Evolutionary conservation across 2,113 vertebrate species (phyloP), one percentile per base, ranked within the genome.

Genomic region (Holacanthus passer): DNA sequence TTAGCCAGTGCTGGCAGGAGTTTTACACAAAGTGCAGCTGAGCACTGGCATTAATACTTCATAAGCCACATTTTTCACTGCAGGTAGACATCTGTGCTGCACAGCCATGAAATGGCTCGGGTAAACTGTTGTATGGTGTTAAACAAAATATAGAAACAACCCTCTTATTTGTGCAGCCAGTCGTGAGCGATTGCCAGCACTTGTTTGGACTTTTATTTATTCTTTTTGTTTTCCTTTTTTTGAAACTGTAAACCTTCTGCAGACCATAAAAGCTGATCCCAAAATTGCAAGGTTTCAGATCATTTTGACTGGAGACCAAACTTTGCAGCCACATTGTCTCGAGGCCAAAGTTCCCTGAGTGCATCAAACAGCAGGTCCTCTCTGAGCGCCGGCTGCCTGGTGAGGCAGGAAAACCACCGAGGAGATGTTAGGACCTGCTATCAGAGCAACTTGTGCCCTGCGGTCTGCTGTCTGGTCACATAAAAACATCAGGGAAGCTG

Each of bases 381-480:
- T 60, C 68, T 69, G 19, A 4, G 59, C 12, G 24, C n/a, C 5
- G 20, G 72, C 39, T 67, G 65, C 63, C 39, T 66, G 58, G 35
- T 59, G 60, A 39, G 24, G 59, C 43, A 59, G 67, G 67, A 32
- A 84, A 81, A 76, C 41, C 2, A 76, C 68, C 0, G 37, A 75
- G 64, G 67, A 82, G 75, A 81, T 70, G 84, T 85, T 67, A 59
- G 75, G 66, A 79, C 64, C 67, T 62, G 71, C 73, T 81, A 72
- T 81, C 58, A 67, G 37, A 59, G 70, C 56, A 73, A 16, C 62
- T n/a, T 59, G 76, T 79, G 60, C 55, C 84, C 64, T 58, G 79
- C 1, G 37, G 74, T 84, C 78, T 62, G 75, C 73, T 83, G 79
- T 86, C 68, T 85, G 73, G 37, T 81, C 77, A 82, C 47, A 89